A percentile compares a stretch with the other conserved stretches of the same genome.
phyloP scores from a whole-genome alignment of 2,888 invertebrate genomes.

The Ormyrus labotus region DNA sequence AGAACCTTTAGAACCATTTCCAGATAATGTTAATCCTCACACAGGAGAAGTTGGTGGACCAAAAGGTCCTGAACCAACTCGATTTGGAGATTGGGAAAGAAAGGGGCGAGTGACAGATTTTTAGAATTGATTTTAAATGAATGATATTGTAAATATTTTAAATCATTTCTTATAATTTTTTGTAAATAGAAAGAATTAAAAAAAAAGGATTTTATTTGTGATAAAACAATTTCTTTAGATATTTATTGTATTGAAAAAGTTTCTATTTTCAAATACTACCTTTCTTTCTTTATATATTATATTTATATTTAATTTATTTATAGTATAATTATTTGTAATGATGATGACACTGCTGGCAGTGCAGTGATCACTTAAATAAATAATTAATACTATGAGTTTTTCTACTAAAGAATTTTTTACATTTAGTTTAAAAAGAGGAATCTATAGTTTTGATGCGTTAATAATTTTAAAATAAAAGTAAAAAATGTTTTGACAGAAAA shows the following conservation, averaged over 20 bases:
- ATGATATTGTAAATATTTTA: constrained; percentile 34
- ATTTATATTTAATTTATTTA: too few species aligned
- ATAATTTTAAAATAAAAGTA: too few species aligned
- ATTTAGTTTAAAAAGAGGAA: too few species aligned
- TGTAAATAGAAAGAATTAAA: constrained; percentile 8
- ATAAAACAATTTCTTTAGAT: not conserved
- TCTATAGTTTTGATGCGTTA: too few species aligned
- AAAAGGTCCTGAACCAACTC: constrained; percentile 97
- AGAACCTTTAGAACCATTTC: constrained; percentile 89
- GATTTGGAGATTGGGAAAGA: constrained; percentile 99
- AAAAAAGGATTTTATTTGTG: too few species aligned
- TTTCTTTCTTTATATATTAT: not conserved
- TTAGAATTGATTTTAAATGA: constrained; percentile 74
- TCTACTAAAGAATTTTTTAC: too few species aligned
- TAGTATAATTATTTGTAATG: too few species aligned
- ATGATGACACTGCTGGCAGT: too few species aligned
- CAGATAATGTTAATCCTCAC: constrained; percentile 90
- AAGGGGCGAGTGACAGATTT: constrained; percentile 98
- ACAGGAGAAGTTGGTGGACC: constrained; percentile 98
- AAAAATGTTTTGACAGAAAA: too few species aligned
- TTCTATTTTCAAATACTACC: too few species aligned
- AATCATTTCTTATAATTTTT: not conserved
- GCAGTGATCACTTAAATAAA: too few species aligned
- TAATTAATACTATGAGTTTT: too few species aligned
- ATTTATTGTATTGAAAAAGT: not conserved